phyloP scores from a whole-genome alignment of 2,113 vertebrate genomes.

The Austrofundulus limnaeus region DNA sequence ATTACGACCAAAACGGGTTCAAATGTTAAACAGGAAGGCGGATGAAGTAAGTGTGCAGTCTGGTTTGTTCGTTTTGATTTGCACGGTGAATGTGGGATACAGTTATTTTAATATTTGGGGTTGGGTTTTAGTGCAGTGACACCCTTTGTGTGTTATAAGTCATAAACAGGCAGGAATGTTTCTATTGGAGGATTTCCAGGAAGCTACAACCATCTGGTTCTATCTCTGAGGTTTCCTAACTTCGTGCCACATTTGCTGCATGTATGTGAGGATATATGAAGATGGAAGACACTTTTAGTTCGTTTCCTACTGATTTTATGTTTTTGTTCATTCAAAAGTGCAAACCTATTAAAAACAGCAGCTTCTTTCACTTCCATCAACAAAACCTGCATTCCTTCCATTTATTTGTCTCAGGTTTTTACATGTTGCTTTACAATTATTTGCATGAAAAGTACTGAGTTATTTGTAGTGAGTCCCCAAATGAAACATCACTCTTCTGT shows the following conservation, averaged over 20 bases:
- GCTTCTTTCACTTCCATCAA: conserved; percentile 13
- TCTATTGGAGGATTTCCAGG: conserved; percentile 72
- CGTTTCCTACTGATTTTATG: conserved; percentile 54
- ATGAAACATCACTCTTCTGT: conserved; percentile 48
- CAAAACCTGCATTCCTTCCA: background rate
- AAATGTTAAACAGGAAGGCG: conserved; percentile 37
- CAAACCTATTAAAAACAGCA: conserved; percentile 17
- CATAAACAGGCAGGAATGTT: conserved; percentile 80
- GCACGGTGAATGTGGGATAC: conserved; percentile 25
- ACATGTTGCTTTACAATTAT: conserved; percentile 4
- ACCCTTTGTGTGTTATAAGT: conserved; percentile 65
- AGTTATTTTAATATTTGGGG: conserved; percentile 51
- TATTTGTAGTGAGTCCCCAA: conserved; percentile 31
- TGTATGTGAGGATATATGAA: conserved; percentile 48
- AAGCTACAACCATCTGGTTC: conserved; percentile 68
- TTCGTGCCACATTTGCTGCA: conserved; percentile 70
- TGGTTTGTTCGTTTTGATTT: conserved; percentile 16
- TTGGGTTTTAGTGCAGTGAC: conserved; percentile 48
- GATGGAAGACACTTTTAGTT: conserved; percentile 43
- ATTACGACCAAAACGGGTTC: conserved; percentile 18
- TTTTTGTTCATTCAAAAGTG: conserved; percentile 1
- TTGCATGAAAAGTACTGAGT: conserved; percentile 32
- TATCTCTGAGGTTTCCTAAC: conserved; percentile 62
- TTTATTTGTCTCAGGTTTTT: background rate
- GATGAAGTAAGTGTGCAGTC: conserved; percentile 31